A percentile compares a stretch with the other conserved stretches of the same genome.
Evolutionary conservation across 2,797 vertebrate species (phyloP).

Genomic region (Muscicapa striata): DNA sequence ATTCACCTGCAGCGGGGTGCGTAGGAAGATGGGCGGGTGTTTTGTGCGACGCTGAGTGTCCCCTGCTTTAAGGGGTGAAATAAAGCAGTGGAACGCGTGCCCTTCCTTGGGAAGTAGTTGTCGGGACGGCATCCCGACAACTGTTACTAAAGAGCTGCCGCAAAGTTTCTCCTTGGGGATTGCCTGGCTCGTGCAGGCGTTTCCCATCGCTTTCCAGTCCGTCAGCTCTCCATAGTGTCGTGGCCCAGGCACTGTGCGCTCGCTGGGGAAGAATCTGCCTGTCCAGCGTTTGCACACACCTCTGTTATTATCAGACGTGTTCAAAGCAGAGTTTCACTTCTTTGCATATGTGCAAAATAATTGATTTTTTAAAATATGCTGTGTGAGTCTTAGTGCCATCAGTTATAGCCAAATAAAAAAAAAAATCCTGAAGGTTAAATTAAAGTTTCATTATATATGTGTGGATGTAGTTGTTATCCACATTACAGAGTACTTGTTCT

Average conservation of each 20-base stretch:
- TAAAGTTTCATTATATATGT: not conserved
- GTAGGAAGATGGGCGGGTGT: rapidly evolving
- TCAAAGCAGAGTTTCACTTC: not conserved
- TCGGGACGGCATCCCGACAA: rapidly evolving
- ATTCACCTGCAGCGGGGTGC: rapidly evolving
- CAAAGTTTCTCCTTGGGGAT: rapidly evolving
- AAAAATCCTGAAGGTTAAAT: not conserved
- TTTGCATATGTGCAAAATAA: not conserved
- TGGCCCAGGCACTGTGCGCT: rapidly evolving
- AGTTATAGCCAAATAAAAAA: not conserved
- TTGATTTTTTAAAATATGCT: not conserved
- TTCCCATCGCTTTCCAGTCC: rapidly evolving
- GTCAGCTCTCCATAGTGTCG: rapidly evolving
- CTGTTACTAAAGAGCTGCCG: not conserved
- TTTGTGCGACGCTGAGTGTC: rapidly evolving
- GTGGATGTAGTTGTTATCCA: rapidly evolving
- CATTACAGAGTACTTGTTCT: not conserved
- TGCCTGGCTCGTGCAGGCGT: rapidly evolving
- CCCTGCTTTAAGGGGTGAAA: too few relatives aligned
- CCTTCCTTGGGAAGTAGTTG: not conserved
- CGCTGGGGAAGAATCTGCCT: not conserved
- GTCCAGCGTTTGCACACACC: not conserved
- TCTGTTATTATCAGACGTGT: rapidly evolving
- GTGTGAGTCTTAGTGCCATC: rapidly evolving
- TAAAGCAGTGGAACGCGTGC: rapidly evolving